phyloP scores from a whole-genome alignment of 2,797 vertebrate species.

The Anisognathus igniventris region DNA sequence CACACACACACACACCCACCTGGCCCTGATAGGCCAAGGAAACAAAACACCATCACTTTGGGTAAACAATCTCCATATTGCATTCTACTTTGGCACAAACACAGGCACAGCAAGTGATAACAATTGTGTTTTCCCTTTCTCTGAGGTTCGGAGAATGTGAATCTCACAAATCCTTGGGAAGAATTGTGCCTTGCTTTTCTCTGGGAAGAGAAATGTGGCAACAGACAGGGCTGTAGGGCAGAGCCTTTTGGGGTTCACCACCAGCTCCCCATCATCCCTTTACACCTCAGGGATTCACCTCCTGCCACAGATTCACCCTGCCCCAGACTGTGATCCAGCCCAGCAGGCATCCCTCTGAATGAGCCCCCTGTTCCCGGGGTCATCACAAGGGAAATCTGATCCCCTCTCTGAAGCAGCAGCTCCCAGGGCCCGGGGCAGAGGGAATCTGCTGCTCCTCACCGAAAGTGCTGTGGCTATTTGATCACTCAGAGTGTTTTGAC shows the following conservation, averaged over 20 bases:
- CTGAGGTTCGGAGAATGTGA: no score
- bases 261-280: background rate
- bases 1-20: no score
- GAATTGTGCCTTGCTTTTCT: no score
- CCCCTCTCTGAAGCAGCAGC: background rate
- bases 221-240: background rate
- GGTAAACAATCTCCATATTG: no score
- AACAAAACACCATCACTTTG: no score
- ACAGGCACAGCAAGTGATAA: no score
- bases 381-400: slow-evolving; percentile 40
- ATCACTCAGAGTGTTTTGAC: slow-evolving; percentile 52
- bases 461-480: slow-evolving; percentile 23
- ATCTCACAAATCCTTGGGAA: no score
- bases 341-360: background rate
- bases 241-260: background rate
- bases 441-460: slow-evolving; percentile 3
- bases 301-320: background rate
- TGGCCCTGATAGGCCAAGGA: no score
- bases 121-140: no score
- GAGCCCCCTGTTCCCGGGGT: background rate
- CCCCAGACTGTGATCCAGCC: background rate
- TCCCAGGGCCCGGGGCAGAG: background rate
- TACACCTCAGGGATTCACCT: background rate
- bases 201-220: no score
- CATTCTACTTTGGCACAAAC: no score